Evolutionary conservation across 2,113 vertebrate species (phyloP), one percentile per base, ranked within the genome.

Genomic region (Panthera tigris): DNA sequence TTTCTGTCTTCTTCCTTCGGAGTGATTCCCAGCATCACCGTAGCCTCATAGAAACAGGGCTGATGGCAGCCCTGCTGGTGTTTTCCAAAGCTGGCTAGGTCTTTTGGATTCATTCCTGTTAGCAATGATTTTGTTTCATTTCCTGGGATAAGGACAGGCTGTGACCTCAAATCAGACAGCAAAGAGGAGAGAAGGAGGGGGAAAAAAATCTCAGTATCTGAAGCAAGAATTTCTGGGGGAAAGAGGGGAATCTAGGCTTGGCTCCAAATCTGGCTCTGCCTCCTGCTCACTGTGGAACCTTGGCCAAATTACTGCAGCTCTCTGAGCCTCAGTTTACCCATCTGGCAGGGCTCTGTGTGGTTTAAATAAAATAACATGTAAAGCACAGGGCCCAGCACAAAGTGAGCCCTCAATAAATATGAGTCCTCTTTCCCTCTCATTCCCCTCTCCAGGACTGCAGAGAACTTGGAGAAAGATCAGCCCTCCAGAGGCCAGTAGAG

Each of bases 81-180:
- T 95, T 91, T 96, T 90, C 95, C 95, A 90, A 97, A 94, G 90
- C 69, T 84, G 83, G 52, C 94, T 68, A 48, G 41, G 19, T n/a
- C 78, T 94, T 93, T 96, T 97, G 96, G 90, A 95, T 95, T 71
- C 52, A 45, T 91, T 94, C 50, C 69, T 96, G 83, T 94, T 71
- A 82, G 76, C 39, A 55, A 4, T 68, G 29, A 84, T 90, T 96
- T 96, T 78, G 41, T 89, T 83, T 91, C 65, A 93, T 80, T 95
- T 96, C 45, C 80, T 89, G 90, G 48, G 63, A 71, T 95, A 29
- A 96, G 50, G 65, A 86, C 55, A 84, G 90, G 74, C 57, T 93
- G 63, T 95, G 74, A 88, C 80, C 88, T 98, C 50, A 81, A 84
- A 90, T 96, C 52, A 87, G 29, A 97, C 0, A 90, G 89, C 48